A percentile compares a stretch with the other conserved stretches of the same genome.
Conservation (phyloP, 2,888 invertebrate genomes). For the Drosophila mimetica region DNA sequence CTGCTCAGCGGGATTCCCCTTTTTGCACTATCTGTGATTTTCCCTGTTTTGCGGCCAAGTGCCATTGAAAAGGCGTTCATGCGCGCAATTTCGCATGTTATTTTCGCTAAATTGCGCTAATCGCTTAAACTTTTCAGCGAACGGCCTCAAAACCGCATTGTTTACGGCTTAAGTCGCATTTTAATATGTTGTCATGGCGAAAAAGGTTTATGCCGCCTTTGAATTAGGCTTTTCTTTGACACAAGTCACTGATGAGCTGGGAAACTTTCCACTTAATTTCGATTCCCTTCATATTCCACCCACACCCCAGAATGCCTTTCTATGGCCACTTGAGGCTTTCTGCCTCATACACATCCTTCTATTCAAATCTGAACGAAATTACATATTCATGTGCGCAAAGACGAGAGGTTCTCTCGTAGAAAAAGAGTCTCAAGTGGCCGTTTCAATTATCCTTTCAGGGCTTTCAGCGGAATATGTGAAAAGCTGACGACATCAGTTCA, state of each 20-base stretch:
- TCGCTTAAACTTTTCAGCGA: slow-evolving; percentile 70
- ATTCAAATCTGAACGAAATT: slow-evolving; percentile 42
- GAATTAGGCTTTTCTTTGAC: slow-evolving; percentile 32
- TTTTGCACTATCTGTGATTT: slow-evolving; percentile 43
- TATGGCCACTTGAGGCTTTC: slow-evolving; percentile 44
- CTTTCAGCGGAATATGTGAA: slow-evolving; percentile 6
- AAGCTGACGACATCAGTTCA: slow-evolving; percentile 18
- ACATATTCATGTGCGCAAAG: slow-evolving; percentile 44
- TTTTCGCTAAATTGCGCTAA: slow-evolving; percentile 79
- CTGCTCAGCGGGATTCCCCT: slow-evolving; percentile 57
- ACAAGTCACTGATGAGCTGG: slow-evolving; percentile 26
- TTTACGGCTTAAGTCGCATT: slow-evolving; percentile 40
- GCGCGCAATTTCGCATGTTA: slow-evolving; percentile 76
- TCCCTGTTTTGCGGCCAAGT: slow-evolving; percentile 34
- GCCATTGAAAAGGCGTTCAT: slow-evolving; percentile 78
- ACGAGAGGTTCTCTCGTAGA: slow-evolving; percentile 23
- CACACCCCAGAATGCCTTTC: slow-evolving; percentile 2
- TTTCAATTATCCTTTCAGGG: slow-evolving; percentile 44
- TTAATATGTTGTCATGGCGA: slow-evolving; percentile 57
- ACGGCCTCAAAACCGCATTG: slow-evolving; percentile 35
- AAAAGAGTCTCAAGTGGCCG: slow-evolving; percentile 45
- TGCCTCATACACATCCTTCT: slow-evolving; percentile 20
- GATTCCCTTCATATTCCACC: slow-evolving; percentile 22
- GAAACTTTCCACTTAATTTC: slow-evolving; percentile 34
- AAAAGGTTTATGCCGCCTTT: slow-evolving; percentile 53